Conservation (phyloP, 2,113 vertebrate genomes). For the Lamprotornis superbus region DNA sequence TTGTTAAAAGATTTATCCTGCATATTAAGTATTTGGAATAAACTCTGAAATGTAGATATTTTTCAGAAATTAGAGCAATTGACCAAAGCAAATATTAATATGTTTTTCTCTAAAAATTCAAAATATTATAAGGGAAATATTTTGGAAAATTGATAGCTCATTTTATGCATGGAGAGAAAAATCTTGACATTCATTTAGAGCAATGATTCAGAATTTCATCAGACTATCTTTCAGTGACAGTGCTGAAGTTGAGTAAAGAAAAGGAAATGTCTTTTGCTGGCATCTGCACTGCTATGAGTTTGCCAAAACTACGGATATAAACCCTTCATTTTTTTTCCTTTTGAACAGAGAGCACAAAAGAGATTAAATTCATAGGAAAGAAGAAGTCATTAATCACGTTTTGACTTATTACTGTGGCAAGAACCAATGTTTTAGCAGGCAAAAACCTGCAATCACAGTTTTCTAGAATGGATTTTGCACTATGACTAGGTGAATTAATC, state of each 20-base stretch:
- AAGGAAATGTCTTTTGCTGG: neutral
- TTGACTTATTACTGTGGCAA: neutral
- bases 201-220: neutral
- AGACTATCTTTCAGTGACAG: neutral
- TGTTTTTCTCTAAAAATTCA: neutral
- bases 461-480: neutral
- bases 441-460: neutral
- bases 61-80: neutral
- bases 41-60: neutral
- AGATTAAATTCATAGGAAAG: neutral
- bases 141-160: neutral
- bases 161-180: neutral
- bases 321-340: neutral
- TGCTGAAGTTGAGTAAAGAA: neutral
- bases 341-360: neutral
- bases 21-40: neutral
- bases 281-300: neutral
- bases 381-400: neutral
- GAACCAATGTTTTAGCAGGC: neutral
- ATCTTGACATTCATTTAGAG: neutral
- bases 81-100: neutral
- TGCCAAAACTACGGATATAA: neutral
- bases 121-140: neutral
- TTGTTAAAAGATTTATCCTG: neutral
- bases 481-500: neutral